Conservation (phyloP, 2,888 invertebrate species). For the Limenitis camilla region DNA sequence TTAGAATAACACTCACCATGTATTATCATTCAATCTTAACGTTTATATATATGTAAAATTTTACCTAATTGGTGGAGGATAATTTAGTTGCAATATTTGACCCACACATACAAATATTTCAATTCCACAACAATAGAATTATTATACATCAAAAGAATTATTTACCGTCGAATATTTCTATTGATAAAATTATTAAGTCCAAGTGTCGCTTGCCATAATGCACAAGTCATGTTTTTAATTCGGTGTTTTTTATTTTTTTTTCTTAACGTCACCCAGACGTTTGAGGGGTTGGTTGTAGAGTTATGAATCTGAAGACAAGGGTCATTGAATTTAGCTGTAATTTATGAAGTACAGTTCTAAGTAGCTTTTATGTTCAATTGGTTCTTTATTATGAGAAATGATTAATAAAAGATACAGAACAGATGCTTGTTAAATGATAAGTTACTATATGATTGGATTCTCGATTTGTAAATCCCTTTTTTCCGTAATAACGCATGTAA, state of each 20-base stretch:
- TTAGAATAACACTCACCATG: too few species aligned
- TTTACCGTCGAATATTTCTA: slow-evolving; percentile 21
- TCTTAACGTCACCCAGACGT: slow-evolving; percentile 63
- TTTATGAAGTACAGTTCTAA: background rate
- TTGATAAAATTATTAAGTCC: slow-evolving; percentile 32
- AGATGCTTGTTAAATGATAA: too few species aligned
- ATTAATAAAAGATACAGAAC: too few species aligned
- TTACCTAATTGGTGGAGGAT: too few species aligned
- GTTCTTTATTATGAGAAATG: too few species aligned
- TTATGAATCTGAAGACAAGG: slow-evolving; percentile 31
- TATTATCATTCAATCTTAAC: too few species aligned
- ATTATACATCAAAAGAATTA: background rate
- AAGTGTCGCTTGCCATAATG: slow-evolving; percentile 44
- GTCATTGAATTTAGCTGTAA: background rate
- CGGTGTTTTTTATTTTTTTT: slow-evolving; percentile 47
- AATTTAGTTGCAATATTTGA: too few species aligned
- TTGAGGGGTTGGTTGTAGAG: slow-evolving; percentile 47
- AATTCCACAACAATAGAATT: background rate
- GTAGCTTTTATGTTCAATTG: too few species aligned
- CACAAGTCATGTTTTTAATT: slow-evolving; percentile 61
- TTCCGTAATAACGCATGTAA: too few species aligned
- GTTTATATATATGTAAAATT: too few species aligned
- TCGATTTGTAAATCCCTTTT: too few species aligned
- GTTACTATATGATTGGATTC: too few species aligned
- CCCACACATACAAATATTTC: background rate